phyloP scores from a whole-genome alignment of 2,797 vertebrate species.

The Pelobates cultripes region DNA sequence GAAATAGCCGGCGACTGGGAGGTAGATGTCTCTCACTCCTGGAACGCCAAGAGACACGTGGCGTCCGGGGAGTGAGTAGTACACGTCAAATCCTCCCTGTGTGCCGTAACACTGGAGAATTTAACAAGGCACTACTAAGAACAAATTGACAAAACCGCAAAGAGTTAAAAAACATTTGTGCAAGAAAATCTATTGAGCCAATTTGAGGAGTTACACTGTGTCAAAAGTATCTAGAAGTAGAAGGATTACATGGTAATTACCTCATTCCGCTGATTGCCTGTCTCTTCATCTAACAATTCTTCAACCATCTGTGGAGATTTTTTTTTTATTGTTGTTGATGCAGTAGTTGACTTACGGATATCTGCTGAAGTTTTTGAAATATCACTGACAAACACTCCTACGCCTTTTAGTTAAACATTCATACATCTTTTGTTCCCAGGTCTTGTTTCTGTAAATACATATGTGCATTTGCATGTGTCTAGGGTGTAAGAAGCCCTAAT shows the following conservation, averaged over 20 bases:
- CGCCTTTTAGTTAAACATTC: neutral
- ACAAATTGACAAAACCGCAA: neutral
- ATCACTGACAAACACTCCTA: neutral
- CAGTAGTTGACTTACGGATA: neutral
- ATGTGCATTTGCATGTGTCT: neutral
- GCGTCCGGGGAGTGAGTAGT: no score
- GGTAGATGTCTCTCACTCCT: no score
- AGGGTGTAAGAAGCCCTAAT: no score
- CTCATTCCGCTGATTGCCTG: slow-evolving; percentile 49
- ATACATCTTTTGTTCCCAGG: neutral
- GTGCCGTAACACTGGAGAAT: no score
- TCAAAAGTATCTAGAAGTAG: slow-evolving; percentile 24
- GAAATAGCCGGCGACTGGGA: no score
- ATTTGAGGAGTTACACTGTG: neutral
- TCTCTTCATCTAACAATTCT: slow-evolving; percentile 51
- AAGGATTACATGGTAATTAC: slow-evolving; percentile 26
- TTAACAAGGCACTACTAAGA: no score
- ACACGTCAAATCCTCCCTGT: no score
- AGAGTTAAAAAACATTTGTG: slow-evolving; percentile 23
- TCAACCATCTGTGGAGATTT: slow-evolving; percentile 42
- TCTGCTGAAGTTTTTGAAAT: neutral
- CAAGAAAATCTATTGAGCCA: neutral
- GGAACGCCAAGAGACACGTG: no score
- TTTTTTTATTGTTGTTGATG: slow-evolving; percentile 1
- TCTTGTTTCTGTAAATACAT: neutral